Evolutionary conservation across 2,888 invertebrate genomes (phyloP).

Genomic region (Autographa gamma): DNA sequence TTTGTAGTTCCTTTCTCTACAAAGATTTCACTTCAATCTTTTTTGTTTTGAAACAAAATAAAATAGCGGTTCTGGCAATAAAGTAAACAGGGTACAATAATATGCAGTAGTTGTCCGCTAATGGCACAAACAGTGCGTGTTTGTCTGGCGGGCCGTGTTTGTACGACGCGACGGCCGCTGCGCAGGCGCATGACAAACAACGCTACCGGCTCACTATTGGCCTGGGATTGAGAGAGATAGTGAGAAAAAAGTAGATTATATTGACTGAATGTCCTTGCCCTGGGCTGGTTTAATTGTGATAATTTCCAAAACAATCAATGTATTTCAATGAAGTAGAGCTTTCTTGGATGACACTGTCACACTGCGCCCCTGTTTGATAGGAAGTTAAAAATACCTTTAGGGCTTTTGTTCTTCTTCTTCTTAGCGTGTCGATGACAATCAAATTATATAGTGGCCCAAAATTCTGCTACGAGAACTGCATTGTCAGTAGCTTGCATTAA

Average conservation of each 20-base stretch:
- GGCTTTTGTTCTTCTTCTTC: no score
- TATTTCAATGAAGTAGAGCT: no score
- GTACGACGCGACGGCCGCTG: slow-evolving; percentile 45
- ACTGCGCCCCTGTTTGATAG: no score
- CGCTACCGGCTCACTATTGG: slow-evolving; percentile 49
- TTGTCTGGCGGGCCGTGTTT: slow-evolving; percentile 52
- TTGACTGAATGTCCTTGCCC: neutral
- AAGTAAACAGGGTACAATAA: slow-evolving; percentile 16
- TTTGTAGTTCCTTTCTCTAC: neutral
- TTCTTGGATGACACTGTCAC: no score
- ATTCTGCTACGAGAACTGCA: no score
- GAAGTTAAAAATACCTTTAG: no score
- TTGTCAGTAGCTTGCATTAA: no score
- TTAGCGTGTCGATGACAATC: no score
- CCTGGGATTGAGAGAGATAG: slow-evolving; percentile 28
- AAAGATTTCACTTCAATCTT: neutral
- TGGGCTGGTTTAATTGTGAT: no score
- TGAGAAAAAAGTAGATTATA: neutral
- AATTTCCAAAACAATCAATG: no score
- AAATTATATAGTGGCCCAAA: no score
- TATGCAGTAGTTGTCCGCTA: slow-evolving; percentile 55
- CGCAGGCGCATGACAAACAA: slow-evolving; percentile 58
- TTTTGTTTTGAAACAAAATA: neutral
- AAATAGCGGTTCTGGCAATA: neutral
- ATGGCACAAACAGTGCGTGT: slow-evolving; percentile 48